Evolutionary conservation across 2,797 vertebrate genomes (phyloP).

Genomic region (Falco cherrug): DNA sequence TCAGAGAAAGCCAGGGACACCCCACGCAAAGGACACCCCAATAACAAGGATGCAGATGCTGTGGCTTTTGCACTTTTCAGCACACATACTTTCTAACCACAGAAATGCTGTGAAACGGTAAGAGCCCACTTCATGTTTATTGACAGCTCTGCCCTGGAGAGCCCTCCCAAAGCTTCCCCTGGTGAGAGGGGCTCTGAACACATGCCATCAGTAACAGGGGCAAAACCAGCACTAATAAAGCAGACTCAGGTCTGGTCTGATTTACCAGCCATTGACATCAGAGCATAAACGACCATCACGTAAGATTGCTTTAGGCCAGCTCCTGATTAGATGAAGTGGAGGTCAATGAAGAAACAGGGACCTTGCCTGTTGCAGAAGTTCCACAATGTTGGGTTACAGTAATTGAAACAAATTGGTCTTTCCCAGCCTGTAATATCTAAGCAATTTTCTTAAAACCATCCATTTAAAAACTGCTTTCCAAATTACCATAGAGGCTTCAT

Average conservation of each 20-base stretch:
- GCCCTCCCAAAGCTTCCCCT: neutral
- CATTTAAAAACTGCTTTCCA: neutral
- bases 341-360: neutral
- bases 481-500: neutral
- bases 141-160: neutral
- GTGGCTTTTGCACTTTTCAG: neutral
- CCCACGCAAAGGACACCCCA: neutral
- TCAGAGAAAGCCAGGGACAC: neutral
- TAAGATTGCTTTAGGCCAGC: neutral
- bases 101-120: neutral
- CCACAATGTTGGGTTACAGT: neutral
- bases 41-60: too few relatives aligned
- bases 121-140: fast-evolving
- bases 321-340: neutral
- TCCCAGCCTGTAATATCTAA: neutral
- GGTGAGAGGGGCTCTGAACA: neutral
- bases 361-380: neutral
- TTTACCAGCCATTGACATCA: neutral
- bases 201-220: fast-evolving
- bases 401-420: neutral
- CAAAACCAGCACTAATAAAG: neutral
- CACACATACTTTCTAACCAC: neutral
- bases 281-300: neutral
- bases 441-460: neutral
- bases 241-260: neutral